These are phyloP conservation scores for Tryphoninae sp. DNA, from an alignment of 2,888 invertebrate species.

Conservation along the genomic window DNA sequence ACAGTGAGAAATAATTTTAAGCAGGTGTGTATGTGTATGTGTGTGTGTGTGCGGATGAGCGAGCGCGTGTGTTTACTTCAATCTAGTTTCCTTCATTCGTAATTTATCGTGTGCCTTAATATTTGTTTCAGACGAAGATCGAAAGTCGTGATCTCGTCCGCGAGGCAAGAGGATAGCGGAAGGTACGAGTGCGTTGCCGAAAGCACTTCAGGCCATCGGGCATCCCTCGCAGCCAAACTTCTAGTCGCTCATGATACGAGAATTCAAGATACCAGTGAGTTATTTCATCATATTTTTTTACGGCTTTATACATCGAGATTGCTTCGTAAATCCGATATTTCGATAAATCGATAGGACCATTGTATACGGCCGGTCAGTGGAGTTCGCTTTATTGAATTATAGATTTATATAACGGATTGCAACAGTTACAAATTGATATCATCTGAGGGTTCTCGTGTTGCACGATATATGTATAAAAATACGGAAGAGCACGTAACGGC, in stretches of 20 bases:
- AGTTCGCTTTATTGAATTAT: constrained; percentile 24
- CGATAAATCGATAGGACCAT: constrained; percentile 1
- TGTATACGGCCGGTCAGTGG: not conserved
- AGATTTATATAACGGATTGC: constrained; percentile 29
- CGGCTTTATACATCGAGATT: not conserved
- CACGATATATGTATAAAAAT: not conserved
- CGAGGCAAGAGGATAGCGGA: constrained; percentile 89
- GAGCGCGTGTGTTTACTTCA: not conserved
- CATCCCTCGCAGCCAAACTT: constrained; percentile 83
- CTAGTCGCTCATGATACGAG: constrained; percentile 81
- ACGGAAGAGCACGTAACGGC: constrained; percentile 16
- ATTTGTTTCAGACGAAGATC: constrained; percentile 88
- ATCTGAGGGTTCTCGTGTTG: not conserved
- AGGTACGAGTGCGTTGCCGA: constrained; percentile 92
- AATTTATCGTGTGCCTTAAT: constrained; percentile 14
- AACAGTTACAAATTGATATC: constrained; percentile 38
- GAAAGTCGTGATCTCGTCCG: constrained; percentile 90
- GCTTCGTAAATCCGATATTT: constrained; percentile 14
- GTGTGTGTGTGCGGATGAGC: not conserved
- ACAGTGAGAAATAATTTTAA: not conserved
- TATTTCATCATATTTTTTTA: constrained; percentile 64
- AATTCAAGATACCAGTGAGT: constrained; percentile 84
- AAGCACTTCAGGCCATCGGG: constrained; percentile 85
- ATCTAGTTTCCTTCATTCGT: not conserved
- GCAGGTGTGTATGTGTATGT: not conserved